Evolutionary conservation across 2,888 invertebrate genomes (phyloP), one percentile per base, ranked within the genome.

Genomic region (Metalampra italica): DNA sequence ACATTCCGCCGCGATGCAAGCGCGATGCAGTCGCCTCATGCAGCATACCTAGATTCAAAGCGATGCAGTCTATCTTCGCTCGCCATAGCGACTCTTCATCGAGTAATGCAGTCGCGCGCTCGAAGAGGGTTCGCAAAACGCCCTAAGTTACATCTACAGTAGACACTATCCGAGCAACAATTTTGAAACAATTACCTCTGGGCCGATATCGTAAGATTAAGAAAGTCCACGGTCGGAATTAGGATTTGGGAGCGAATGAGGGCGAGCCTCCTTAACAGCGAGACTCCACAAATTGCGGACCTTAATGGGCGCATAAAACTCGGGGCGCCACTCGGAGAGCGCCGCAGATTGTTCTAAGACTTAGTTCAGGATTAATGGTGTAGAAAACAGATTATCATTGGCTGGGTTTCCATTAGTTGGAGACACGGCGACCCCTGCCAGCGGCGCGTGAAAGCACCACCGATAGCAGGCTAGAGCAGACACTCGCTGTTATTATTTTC

Each of bases 351-450:
- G 85, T 79, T 71, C 87, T 82, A 75, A 87, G 88, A 82, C 87
- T 88, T 88, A 90, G 85, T 87, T 85, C 75, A 83, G 89, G 90
- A 90, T 90, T 90, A 90, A 90, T 90, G 90, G 88, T 88, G 88
- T 87, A 89, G 90, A 90, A 90, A 90, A 88, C 89, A 90, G 90
- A 90, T 90, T 90, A 90, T 90, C 90, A 90, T 90, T 89, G 87
- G 85, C 83, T 75, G 84, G 82, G 83, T 87, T 87, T 87, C 88
- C 82, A 87, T 87, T 88, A 86, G 81, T 71, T 46, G 29, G 45
- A 13, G 22, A 22, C 22, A 22, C 22, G 65, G 53, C 74, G 83
- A 82, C 88, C 88, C 88, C 88, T 88, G 84, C 89, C 84, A 83
- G 68, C 85, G 83, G 78, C 85, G 88, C 88, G 88, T 88, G 85